Conservation (phyloP, 2,113 vertebrate genomes). For the Heterocephalus glaber region DNA sequence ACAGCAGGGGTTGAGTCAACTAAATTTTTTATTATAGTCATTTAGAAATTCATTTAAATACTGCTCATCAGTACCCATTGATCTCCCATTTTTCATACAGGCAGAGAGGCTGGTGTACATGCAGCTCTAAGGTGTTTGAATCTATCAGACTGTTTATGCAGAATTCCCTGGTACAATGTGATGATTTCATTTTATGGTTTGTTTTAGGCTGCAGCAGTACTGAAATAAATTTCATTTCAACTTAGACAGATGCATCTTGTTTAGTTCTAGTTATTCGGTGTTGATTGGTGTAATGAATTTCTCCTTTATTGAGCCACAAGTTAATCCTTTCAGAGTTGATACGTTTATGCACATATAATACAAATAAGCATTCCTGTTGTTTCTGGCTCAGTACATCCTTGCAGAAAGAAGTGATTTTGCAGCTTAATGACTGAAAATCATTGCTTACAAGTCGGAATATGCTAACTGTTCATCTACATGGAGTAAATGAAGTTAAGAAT, state of each 20-base stretch:
- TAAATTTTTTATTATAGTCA: constrained; percentile 79
- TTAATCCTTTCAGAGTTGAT: constrained; percentile 75
- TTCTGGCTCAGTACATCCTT: constrained; percentile 68
- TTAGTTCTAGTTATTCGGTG: constrained; percentile 66
- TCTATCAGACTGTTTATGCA: constrained; percentile 65
- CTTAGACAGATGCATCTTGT: constrained; percentile 59
- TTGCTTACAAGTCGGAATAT: constrained; percentile 40
- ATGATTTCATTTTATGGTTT: constrained; percentile 68
- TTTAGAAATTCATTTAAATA: constrained; percentile 78
- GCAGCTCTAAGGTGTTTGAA: constrained; percentile 54
- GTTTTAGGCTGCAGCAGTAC: constrained; percentile 64
- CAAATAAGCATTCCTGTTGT: constrained; percentile 68
- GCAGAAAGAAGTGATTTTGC: constrained; percentile 48
- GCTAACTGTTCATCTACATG: constrained; percentile 5
- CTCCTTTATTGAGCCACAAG: constrained; percentile 62
- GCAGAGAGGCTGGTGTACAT: not conserved
- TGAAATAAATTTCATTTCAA: constrained; percentile 74
- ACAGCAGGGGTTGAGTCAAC: constrained; percentile 76
- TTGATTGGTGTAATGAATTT: constrained; percentile 72
- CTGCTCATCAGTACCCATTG: constrained; percentile 64
- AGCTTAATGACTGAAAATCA: constrained; percentile 64
- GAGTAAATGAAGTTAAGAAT: constrained; percentile 49
- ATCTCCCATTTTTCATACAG: constrained; percentile 63
- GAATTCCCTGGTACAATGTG: constrained; percentile 67
- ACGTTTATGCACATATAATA: constrained; percentile 69